phyloP scores from a whole-genome alignment of 1,140 invertebrate species.

The Thrips palmi region DNA sequence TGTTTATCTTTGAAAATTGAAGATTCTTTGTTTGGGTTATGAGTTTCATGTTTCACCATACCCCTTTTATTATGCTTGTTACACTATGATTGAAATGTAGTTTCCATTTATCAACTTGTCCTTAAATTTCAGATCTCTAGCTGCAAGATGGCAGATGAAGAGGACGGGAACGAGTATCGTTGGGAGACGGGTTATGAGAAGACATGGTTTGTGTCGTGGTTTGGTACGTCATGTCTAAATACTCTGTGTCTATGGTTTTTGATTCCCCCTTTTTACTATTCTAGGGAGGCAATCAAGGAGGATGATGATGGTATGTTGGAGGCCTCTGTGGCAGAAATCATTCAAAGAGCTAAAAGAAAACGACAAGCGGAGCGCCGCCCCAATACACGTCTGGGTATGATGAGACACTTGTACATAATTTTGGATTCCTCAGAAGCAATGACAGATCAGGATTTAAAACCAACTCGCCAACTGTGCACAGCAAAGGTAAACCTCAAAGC shows the following conservation, averaged over 20 bases:
- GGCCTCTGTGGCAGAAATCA: slow-evolving; percentile 72
- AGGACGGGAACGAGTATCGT: slow-evolving; percentile 79
- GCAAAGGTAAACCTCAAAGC: slow-evolving; percentile 54
- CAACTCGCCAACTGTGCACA: slow-evolving; percentile 75
- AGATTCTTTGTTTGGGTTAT: too few species aligned
- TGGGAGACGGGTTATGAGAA: slow-evolving; percentile 97
- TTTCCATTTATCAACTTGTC: too few species aligned
- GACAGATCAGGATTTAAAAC: slow-evolving; percentile 86
- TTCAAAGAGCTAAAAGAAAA: slow-evolving; percentile 70
- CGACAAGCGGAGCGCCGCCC: slow-evolving; percentile 50
- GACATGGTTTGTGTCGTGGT: slow-evolving; percentile 46
- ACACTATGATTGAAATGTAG: too few species aligned
- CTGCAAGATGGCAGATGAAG: slow-evolving; percentile 50
- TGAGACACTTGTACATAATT: slow-evolving; percentile 83
- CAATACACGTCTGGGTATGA: slow-evolving; percentile 79
- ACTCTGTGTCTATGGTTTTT: background rate
- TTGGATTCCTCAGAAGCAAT: slow-evolving; percentile 88
- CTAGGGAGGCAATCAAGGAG: slow-evolving; percentile 90
- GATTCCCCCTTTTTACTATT: slow-evolving; percentile 7
- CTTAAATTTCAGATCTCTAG: too few species aligned
- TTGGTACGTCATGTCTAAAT: background rate
- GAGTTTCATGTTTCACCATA: too few species aligned
- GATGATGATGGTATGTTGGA: slow-evolving; percentile 84
- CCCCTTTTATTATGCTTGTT: too few species aligned
- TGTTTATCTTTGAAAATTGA: too few species aligned